Base-by-base conservation (phyloP, 2,113 vertebrate species). In the Misgurnus anguillicaudatus region DNA sequence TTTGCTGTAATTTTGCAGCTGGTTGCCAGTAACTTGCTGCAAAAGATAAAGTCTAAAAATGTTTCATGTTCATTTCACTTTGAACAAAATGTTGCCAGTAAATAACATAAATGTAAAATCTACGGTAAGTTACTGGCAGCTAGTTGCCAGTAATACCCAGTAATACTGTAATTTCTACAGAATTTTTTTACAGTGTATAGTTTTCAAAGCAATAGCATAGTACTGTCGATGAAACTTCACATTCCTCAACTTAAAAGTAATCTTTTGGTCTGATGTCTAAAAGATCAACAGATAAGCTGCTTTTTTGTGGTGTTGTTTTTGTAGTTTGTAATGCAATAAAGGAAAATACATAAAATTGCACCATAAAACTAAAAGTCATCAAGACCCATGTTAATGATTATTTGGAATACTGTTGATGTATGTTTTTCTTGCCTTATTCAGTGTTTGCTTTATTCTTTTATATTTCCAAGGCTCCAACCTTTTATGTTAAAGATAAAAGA, bases 401-500 rank as follows among this genome's bases (percentile, higher is more conserved):
- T 16, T 19, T 70, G 16, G 53, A 42, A 19, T 19, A 19, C 19
- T 57, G 17, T 19, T 7, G 7, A 17, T 19, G n/a, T 57, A 17
- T 31, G 53, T 62, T 36, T 62, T 62, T 36, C 24, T 57, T 16
- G 13, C 24, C 2, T 19, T 19, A 55, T 5, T 19, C 24, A 62
- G 13, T 36, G 21, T 62, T 36, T 21, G 13, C 13, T n/a, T 51
- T 21, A 10, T 31, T 45, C 58, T 75, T 62, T 36, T 45, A 4
- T 19, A 47, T 41, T 63, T 75, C 41, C 41, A 63, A 21, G 16
- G 41, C 41, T 60, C 8, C 16, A 5, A 51, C 16, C 60, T 63
- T 62, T 75, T 51, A 62, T 75, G 42, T 63, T 19, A 21, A 19
- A 47, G 19, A 47, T 74, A n/a, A 75, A 75, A 75, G 73, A 9